A percentile compares a stretch with the other conserved stretches of the same genome.
Conservation (phyloP, 2,888 invertebrate species). For the Lepidonotus clava region DNA sequence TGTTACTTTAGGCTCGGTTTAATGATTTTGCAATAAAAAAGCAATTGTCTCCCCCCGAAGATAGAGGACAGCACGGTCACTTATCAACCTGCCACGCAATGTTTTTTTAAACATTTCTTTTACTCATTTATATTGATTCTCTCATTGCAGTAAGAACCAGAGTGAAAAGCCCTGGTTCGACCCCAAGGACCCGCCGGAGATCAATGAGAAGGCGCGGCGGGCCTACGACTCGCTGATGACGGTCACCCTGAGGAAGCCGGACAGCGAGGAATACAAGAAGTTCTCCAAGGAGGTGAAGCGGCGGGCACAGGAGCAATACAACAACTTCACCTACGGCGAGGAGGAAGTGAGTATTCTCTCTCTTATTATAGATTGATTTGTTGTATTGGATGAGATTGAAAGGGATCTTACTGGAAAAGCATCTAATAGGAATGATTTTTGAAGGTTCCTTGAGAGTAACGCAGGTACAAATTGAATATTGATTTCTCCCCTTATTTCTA, state of each 20-base stretch:
- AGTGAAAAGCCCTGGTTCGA: slow-evolving; percentile 90
- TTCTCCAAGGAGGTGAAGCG: slow-evolving; percentile 77
- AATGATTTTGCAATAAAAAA: too few species aligned
- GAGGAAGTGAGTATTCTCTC: slow-evolving; percentile 76
- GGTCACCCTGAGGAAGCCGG: slow-evolving; percentile 78
- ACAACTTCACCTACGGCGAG: slow-evolving; percentile 77
- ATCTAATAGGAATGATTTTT: too few species aligned
- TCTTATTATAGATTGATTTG: too few species aligned
- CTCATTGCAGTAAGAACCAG: slow-evolving; percentile 75
- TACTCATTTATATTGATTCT: not conserved
- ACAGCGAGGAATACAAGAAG: slow-evolving; percentile 73
- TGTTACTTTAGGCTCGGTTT: too few species aligned
- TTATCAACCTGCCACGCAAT: not conserved
- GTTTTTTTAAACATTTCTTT: too few species aligned
- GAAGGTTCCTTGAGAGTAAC: too few species aligned
- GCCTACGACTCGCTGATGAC: slow-evolving; percentile 79
- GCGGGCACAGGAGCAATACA: slow-evolving; percentile 71
- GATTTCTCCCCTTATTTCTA: too few species aligned
- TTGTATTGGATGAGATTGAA: too few species aligned
- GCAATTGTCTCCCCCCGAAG: too few species aligned
- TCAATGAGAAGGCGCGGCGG: slow-evolving; percentile 85
- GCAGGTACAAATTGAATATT: too few species aligned
- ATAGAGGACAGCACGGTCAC: too few species aligned
- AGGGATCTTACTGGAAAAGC: too few species aligned
- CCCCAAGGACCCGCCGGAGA: slow-evolving; percentile 88